Percentiles rank a stretch among this genome's conserved stretches.
These are phyloP conservation scores for Eulemur rufifrons DNA, from an alignment of 2,113 vertebrate genomes.

Conservation along the genomic window DNA sequence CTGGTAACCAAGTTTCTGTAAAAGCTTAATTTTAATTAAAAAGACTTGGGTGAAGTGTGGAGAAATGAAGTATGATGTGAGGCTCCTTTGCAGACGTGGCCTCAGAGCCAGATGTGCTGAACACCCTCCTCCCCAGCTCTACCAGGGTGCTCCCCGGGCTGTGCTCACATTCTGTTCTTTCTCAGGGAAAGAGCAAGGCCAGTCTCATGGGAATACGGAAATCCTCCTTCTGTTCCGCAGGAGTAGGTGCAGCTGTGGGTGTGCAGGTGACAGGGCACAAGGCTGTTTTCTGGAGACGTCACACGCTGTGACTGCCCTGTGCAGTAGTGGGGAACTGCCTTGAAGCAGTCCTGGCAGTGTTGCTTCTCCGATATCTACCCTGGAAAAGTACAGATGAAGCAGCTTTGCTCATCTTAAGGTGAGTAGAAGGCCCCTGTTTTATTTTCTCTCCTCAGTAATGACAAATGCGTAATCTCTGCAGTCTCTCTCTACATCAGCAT, in stretches of 20 bases:
- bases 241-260: not conserved
- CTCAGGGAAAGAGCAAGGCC: not conserved
- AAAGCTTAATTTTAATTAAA: conserved; percentile 17
- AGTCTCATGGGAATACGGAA: not conserved
- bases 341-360: not conserved
- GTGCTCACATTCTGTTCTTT: not conserved
- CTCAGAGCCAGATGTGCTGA: not conserved
- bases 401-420: not conserved
- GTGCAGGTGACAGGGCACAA: not conserved
- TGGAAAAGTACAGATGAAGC: not conserved
- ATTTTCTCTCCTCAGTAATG: not conserved
- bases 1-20: not conserved
- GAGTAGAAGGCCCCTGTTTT: not conserved
- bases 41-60: not conserved
- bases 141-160: not conserved
- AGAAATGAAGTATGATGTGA: not conserved
- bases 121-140: accelerated
- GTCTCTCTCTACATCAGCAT: not conserved
- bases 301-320: not conserved
- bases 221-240: not conserved
- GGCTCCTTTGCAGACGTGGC: not conserved
- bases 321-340: not conserved
- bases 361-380: not conserved
- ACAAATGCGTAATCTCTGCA: not conserved
- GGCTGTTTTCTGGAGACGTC: not conserved